Base-by-base conservation (phyloP, 2,113 vertebrate species). In the Nannospalax galili region DNA sequence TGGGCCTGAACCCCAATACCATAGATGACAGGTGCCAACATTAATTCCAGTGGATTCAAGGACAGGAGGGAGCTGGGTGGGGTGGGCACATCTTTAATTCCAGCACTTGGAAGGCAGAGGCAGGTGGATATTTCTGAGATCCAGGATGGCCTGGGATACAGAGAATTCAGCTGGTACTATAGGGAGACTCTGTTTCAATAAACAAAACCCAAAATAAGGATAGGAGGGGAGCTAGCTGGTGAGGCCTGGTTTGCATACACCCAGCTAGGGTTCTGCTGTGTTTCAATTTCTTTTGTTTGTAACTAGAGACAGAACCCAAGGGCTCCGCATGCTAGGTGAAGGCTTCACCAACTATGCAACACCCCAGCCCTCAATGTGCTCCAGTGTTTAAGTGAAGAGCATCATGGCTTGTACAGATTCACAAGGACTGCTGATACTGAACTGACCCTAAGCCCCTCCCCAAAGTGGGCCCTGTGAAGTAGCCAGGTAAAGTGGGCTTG, bases 401-500 rank as follows among this genome's bases (percentile, higher is more conserved):
- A 35, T 65, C 30, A 62, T 69, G 90, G 89, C 62, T 60, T 74
- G 42, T 26, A 88, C 75, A 20, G 85, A 73, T 28, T 67, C 82
- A 77, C 52, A 0, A 0, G 24, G 24, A 79, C 78, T 40, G 80
- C 74, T 48, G n/a, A n/a, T 37, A 26, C 72, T 72, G 30, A 40
- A 58, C 94, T n/a, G 48, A 75, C 56, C 89, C 77, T 5, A 67
- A 9, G 42, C 93, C 92, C 1, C 67, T 30, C 75, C 95, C 64
- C 22, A 26, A 93, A 96, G 82, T 20, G 75, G 65, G 88, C 81
- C 80, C 17, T 24, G 24, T 30, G 69, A 89, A 73, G 65, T 86
- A 88, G 95, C 90, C 91, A 20, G 48, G 40, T 56, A 80, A 93
- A 97, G 9, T 42, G 48, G 70, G 70, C 45, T 67, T 14, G 2